Evolutionary conservation across 2,113 vertebrate genomes (phyloP), one percentile per base, ranked within the genome.

Genomic region (Oplegnathus fasciatus): DNA sequence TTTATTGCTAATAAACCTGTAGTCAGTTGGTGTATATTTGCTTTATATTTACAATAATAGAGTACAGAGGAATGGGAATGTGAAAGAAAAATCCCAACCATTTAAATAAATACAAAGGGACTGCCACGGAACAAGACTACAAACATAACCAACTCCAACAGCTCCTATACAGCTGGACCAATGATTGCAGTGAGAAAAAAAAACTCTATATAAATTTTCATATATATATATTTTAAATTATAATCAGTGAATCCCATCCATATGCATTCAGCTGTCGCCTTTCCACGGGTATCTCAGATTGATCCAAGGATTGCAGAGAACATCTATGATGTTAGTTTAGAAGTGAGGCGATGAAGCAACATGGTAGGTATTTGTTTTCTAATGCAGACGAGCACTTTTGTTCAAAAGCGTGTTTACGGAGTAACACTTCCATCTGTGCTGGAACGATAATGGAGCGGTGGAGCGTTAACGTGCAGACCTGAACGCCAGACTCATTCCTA

Each of bases 1-100:
- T 96, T 96, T 96, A 96, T 96, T 96, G 96, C 96, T 96, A 96
- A 96, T 96, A 96, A 96, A 96, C 95, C 91, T 95, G 95, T 94
- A 90, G 95, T 96, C 95, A 95, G 95, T 95, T 93, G 93, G 94
- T 96, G 95, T 95, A 95, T 95, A 96, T 95, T 95, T 96, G 95
- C 91, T 94, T 94, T 95, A 94, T 96, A 96, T 96, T 96, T 96
- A 96, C 96, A 96, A 94, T 91, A 94, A 94, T 92, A 95, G 95
- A 91, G 93, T 95, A 96, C 93, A 95, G 90, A 93, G 91, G 91
- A 93, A 92, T 93, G 93, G 93, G 94, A 94, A 94, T 86, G 95
- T 94, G 93, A 94, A 94, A 92, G 90, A 95, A 94, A 92, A 93
- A 94, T 93, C 92, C 89, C 93, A 91, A 94, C 92, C 92, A 89